Evolutionary conservation across 2,113 vertebrate genomes (phyloP), one percentile per base, ranked within the genome.

Genomic region (Orcinus orca): DNA sequence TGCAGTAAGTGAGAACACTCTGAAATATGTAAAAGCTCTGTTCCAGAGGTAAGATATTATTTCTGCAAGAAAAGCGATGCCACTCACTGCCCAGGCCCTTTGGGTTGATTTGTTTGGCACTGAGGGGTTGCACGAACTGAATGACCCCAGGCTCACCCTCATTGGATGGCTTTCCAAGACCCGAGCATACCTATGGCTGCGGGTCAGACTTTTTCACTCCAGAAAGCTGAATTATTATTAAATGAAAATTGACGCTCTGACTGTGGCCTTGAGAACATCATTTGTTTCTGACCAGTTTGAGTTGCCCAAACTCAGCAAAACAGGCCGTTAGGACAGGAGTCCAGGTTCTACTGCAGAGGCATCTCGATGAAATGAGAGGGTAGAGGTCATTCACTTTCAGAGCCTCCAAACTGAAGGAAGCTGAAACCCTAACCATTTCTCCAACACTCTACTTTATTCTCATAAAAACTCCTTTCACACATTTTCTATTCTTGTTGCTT

Each of bases 101-200:
- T 41, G 26, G 8, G n/a, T 33, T 65, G 62, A 7, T 41, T 5
- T 77, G 50, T 58, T 3, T 41, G 41, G 15, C 14, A 0, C 21
- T 26, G n/a, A 38, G 20, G 25, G 38, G 17, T 68, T 67, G 6
- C 3, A 3, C 23, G 50, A 14, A 29, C 29, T 8, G 0, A 50
- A 4, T 10, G 38, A 60, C 21, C 58, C 23, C 23, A 21, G 14
- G 29, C n/a, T 62, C 15, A 7, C n/a, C 25, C 74, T 90, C 74
- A 11, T 44, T 15, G 85, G 41, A 3, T 25, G 41, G 14, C 63
- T 76, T 12, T 23, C 77, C 2, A 60, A 65, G 18, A 53, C 33
- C 26, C 8, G 2, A 20, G 63, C 8, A 1, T 67, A 21, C 33
- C 41, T 73, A 1, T 14, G 18, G 9, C 70, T 6, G 0, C 5